Evolutionary conservation across 2,797 vertebrate genomes (phyloP).

Genomic region (Notolepis coatsorum): DNA sequence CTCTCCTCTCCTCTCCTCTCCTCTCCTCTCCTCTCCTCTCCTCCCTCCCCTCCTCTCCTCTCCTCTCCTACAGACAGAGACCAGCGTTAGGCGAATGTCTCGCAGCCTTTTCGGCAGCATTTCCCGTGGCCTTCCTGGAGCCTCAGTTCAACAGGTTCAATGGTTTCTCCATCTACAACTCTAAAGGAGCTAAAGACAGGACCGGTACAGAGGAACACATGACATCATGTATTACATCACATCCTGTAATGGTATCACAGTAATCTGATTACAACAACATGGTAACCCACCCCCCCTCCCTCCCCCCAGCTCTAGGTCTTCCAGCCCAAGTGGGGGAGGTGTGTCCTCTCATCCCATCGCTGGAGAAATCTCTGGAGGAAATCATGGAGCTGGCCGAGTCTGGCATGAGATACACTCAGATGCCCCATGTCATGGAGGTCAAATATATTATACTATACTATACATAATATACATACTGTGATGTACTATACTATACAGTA

Average conservation of each 20-base stretch:
- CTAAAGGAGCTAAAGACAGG: constrained; percentile 84
- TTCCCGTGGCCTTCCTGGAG: constrained; percentile 95
- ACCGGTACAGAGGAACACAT: constrained; percentile 73
- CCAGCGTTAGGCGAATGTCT: constrained; percentile 94
- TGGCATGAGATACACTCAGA: constrained; percentile 93
- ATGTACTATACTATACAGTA: no score
- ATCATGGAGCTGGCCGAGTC: constrained; percentile 94
- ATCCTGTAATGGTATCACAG: background rate
- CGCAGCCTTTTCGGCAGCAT: constrained; percentile 92
- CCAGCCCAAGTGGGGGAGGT: constrained; percentile 87
- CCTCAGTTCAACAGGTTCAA: constrained; percentile 94
- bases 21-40: background rate
- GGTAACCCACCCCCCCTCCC: background rate
- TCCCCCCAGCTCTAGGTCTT: constrained; percentile 81
- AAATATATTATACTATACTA: no score
- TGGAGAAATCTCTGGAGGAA: constrained; percentile 92
- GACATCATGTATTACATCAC: background rate
- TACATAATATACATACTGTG: no score
- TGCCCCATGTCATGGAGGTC: constrained; percentile 92
- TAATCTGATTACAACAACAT: background rate
- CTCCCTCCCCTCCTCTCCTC: background rate
- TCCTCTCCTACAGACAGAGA: constrained; percentile 84
- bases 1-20: background rate
- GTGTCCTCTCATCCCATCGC: constrained; percentile 89
- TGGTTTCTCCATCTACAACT: constrained; percentile 92